phyloP scores from a whole-genome alignment of 2,797 vertebrate genomes.

The Hylomyscus alleni region DNA sequence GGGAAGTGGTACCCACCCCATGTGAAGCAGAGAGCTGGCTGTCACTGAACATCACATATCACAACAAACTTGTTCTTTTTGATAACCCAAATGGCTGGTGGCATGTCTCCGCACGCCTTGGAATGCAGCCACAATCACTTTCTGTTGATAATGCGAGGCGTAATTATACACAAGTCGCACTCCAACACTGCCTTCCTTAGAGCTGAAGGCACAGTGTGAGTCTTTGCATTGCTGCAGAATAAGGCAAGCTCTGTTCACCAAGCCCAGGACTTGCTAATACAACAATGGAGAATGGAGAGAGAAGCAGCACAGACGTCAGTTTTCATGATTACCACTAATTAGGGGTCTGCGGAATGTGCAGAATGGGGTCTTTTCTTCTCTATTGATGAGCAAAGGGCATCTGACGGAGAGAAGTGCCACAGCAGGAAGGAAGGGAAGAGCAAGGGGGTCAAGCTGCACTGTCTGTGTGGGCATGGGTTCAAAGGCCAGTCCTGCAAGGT shows the following conservation, averaged over 20 bases:
- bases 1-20: neutral
- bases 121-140: constrained; percentile 59
- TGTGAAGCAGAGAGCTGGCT: neutral
- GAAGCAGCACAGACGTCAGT: neutral
- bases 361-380: constrained; percentile 73
- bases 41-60: neutral
- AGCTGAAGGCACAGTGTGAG: constrained; percentile 19
- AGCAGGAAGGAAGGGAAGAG: constrained; percentile 46
- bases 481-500: neutral
- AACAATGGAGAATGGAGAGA: constrained; percentile 51
- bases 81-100: constrained; percentile 19
- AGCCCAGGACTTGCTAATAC: neutral
- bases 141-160: constrained; percentile 52
- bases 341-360: constrained; percentile 13
- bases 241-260: constrained; percentile 47
- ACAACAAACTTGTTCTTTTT: constrained; percentile 23
- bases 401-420: neutral
- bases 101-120: constrained; percentile 60
- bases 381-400: neutral
- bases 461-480: neutral
- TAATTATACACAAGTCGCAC: constrained; percentile 54
- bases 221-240: constrained; percentile 44
- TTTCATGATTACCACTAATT: constrained; percentile 60
- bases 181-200: constrained; percentile 57
- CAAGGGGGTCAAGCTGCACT: neutral